Evolutionary conservation across 2,797 vertebrate genomes (phyloP).

Genomic region (Clarias fuscus): DNA sequence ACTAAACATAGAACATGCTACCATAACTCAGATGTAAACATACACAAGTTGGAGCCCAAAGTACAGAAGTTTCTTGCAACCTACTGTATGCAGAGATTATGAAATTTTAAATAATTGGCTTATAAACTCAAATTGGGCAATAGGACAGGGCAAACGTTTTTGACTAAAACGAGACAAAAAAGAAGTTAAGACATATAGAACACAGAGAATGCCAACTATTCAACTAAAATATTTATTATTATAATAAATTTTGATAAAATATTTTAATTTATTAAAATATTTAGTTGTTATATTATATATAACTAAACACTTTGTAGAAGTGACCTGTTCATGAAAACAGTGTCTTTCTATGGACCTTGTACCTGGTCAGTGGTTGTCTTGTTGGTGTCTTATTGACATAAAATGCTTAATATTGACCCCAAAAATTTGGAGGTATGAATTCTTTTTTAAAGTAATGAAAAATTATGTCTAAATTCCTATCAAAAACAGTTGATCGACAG

Average conservation of each 20-base stretch:
- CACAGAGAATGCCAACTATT: neutral
- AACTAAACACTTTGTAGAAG: neutral
- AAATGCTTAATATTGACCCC: too few relatives aligned
- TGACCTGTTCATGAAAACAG: too few relatives aligned
- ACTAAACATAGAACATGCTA: neutral
- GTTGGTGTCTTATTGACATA: too few relatives aligned
- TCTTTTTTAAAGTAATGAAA: too few relatives aligned
- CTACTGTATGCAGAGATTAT: neutral
- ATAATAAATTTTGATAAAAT: too few relatives aligned
- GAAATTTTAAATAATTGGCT: neutral
- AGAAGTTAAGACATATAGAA: neutral
- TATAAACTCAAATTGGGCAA: neutral
- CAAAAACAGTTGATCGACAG: too few relatives aligned
- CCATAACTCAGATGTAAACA: neutral
- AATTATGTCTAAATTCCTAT: too few relatives aligned
- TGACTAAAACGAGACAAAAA: neutral
- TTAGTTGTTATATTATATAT: too few relatives aligned
- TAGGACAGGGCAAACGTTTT: neutral
- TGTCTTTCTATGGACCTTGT: too few relatives aligned
- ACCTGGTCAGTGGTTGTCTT: too few relatives aligned
- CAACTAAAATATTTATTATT: neutral
- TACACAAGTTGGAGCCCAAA: neutral
- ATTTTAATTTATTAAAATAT: too few relatives aligned
- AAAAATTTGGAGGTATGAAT: too few relatives aligned
- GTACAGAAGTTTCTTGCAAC: neutral